Percentiles rank a stretch among this genome's conserved stretches.
phyloP scores from a whole-genome alignment of 30 jellyfish, hydroid and myxozoan species.

The Turritopsis rubra region DNA sequence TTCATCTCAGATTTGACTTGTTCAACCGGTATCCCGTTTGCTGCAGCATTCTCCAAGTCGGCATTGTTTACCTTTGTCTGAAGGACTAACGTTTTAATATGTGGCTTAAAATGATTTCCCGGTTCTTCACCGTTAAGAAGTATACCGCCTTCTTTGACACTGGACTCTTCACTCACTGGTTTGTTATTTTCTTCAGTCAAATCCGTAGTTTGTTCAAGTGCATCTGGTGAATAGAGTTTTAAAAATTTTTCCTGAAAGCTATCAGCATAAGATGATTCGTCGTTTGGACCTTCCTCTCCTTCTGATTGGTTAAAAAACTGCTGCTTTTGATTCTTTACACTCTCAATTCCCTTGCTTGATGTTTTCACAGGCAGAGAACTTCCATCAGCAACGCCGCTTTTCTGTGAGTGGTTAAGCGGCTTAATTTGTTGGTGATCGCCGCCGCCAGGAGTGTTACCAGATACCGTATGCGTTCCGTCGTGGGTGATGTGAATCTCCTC shows the following conservation, averaged over 20 bases:
- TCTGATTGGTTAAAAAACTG: background rate
- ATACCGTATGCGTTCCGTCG: background rate
- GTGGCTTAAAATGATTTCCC: background rate
- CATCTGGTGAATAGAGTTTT: slow-evolving; percentile 2
- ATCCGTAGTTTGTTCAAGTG: background rate
- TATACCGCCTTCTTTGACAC: slow-evolving; percentile 11
- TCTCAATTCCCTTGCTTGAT: background rate
- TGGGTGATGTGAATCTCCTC: background rate
- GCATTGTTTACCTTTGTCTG: background rate
- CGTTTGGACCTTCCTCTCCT: background rate
- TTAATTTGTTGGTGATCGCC: background rate
- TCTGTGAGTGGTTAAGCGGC: background rate
- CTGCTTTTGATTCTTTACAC: background rate
- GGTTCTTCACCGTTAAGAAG: background rate
- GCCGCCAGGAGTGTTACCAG: background rate
- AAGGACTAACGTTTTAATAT: background rate
- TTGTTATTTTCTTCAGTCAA: background rate
- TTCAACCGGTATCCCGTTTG: slow-evolving; percentile 2
- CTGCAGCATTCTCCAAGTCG: background rate
- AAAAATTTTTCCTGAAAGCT: slow-evolving; percentile 10
- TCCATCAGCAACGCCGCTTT: background rate
- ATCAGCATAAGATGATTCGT: slow-evolving; percentile 10
- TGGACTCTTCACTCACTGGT: background rate
- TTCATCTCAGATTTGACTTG: background rate
- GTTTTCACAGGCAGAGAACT: background rate